Evolutionary conservation across 2,113 vertebrate species (phyloP).

Genomic region (Euleptes europaea): DNA sequence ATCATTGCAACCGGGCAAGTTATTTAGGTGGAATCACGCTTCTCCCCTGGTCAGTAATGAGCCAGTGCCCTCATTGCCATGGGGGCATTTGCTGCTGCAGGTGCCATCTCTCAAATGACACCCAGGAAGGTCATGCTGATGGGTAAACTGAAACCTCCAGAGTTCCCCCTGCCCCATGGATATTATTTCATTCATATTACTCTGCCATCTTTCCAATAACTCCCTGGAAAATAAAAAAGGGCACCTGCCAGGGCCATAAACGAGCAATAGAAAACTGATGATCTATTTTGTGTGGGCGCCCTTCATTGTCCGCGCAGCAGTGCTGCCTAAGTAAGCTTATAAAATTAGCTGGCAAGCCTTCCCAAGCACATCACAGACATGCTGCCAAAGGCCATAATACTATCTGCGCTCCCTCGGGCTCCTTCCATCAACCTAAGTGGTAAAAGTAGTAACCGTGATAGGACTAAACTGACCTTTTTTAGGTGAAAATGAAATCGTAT

Average conservation of each 20-base stretch:
- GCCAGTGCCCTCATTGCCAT: conserved; percentile 26
- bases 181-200: background rate
- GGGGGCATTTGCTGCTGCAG: background rate
- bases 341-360: conserved; percentile 34
- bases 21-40: conserved; percentile 11
- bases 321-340: conserved; percentile 18
- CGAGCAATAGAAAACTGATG: conserved; percentile 20
- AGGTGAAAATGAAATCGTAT: background rate
- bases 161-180: background rate
- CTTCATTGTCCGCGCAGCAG: background rate
- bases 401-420: conserved; percentile 10
- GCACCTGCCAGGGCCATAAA: conserved; percentile 17
- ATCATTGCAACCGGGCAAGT: background rate
- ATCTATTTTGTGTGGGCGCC: background rate
- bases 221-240: conserved; percentile 37
- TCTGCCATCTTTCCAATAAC: background rate
- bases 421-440: background rate
- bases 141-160: background rate
- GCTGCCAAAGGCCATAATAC: conserved; percentile 22
- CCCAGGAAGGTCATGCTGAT: background rate
- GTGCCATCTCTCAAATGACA: conserved; percentile 27
- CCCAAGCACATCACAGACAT: background rate
- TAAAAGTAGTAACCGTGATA: background rate
- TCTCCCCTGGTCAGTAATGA: background rate
- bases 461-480: conserved; percentile 3